Evolutionary conservation across 1,140 invertebrate species (phyloP), one percentile per base, ranked within the genome.

Genomic region (Bombus confusus): DNA sequence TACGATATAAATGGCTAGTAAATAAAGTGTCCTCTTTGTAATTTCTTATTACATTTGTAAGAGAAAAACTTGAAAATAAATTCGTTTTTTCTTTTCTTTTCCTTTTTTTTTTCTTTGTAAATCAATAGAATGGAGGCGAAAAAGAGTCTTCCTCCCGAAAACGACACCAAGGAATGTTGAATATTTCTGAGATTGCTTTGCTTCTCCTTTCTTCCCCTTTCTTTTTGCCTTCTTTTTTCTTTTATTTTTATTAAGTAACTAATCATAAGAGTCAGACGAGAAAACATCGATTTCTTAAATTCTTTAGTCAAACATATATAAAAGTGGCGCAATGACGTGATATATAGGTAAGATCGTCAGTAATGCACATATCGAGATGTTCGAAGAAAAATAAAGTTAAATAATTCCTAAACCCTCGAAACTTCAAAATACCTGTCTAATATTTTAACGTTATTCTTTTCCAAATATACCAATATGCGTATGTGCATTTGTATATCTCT

Each of bases 121-220:
- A 57, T 52, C 6, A 9, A 76, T 10, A 57, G n/a, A 62, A 13
- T 1, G 25, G 22, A 64, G 6, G 47, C 31, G 25, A 34, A 47
- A 41, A 25, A 31, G 28, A 6, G 3, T 68, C 25, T 47, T 71
- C 5, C 34, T 31, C 10, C 3, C 1, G 12, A 43, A 80, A 64
- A 39, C 64, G 39, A 28, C 13, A 31, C 28, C 18, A 52, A 73
- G 57, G 79, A 85, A 85, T 85, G 83, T 80, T 59, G 34, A 25
- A 59, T 41, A 41, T 52, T 80, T 81, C 13, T 39, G n/a, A 37
- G 41, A 28, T 39, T 28, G 52, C n/a, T 41, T 79, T 59, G 8
- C 52, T n/a, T 57, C 34, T 84, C 75, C 18, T 83, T 77, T 28
- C 22, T 57, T 78, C 39, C 31, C 52, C n/a, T 62, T 74, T 39